Evolutionary conservation across 2,797 vertebrate species (phyloP), one percentile per base, ranked within the genome.

Genomic region (Cercopithecus petaurista): DNA sequence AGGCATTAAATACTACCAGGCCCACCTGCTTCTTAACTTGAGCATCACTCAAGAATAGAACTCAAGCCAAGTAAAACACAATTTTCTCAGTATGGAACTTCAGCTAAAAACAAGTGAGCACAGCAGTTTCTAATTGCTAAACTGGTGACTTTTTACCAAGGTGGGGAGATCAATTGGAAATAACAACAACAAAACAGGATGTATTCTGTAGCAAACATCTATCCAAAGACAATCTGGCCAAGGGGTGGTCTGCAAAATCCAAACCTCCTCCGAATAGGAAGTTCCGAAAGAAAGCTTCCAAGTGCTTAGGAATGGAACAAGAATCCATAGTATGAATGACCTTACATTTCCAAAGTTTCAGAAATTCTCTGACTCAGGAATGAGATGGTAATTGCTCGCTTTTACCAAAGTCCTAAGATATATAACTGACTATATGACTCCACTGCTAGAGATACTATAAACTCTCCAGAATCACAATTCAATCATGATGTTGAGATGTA

Each of bases 21-120:
- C 61, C 52, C 95, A 98, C 90, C 93, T 97, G 97, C 59, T 94
- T 96, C 90, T 98, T 96, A 96, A 98, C 97, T 95, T 95, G 96
- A 96, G 82, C 28, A n/a, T 95, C 93, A 94, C 61, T 96, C 77
- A 96, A 76, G 79, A 97, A 83, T 67, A 96, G 92, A 96, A 94
- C 82, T 91, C 82, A 96, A 96, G 95, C 95, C 75, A 97, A 97
- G 85, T 94, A 89, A 98, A 97, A 92, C 73, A 90, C 59, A 96
- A 90, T 98, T 97, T 98, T 96, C 96, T 97, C 96, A 92, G 88
- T 98, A 64, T 80, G 88, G 17, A 36, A 90, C 77, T 57, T 97
- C 52, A 96, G 55, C 83, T 97, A 91, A 93, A 97, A 98, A 96
- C 93, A 96, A 97, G 61, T 88, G 93, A 96, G 90, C 93, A 96